A percentile compares a stretch with the other conserved stretches of the same genome.
Evolutionary conservation across 2,888 invertebrate genomes (phyloP).

Genomic region (Drosophila imparisetae): DNA sequence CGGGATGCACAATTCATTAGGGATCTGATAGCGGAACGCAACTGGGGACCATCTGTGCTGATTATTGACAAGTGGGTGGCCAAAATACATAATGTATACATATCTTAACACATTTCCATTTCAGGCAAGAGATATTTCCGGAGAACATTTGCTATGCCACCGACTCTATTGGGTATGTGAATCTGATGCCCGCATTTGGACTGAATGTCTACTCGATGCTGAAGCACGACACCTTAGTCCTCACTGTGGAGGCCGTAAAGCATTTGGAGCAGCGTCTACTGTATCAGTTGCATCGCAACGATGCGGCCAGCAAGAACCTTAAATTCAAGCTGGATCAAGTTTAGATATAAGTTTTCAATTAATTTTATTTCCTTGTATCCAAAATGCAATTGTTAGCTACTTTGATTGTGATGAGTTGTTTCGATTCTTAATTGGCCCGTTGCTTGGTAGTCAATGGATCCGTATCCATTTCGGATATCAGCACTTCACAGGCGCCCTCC

Average conservation of each 20-base stretch:
- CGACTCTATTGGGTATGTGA: conserved; percentile 91
- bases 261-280: conserved; percentile 92
- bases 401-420: not conserved
- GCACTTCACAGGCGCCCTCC: conserved; percentile 86
- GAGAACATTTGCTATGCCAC: conserved; percentile 94
- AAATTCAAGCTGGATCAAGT: conserved; percentile 88
- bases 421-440: conserved; percentile 4
- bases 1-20: conserved; percentile 91
- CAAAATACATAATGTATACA: not conserved
- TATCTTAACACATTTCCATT: conserved; percentile 76
- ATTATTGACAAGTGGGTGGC: conserved; percentile 94
- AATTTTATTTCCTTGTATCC: conserved; percentile 37
- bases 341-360: conserved; percentile 76
- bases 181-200: conserved; percentile 97
- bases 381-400: conserved; percentile 49
- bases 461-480: conserved; percentile 89
- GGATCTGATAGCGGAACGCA: conserved; percentile 92
- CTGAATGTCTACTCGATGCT: conserved; percentile 98
- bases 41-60: conserved; percentile 98
- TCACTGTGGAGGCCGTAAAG: conserved; percentile 93
- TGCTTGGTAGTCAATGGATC: conserved; percentile 89
- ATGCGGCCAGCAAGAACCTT: conserved; percentile 83
- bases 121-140: conserved; percentile 93
- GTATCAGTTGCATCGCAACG: conserved; percentile 88
- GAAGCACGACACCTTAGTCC: conserved; percentile 96